Evolutionary conservation across 2,888 invertebrate genomes (phyloP), one percentile per base, ranked within the genome.

Genomic region (Malthinus seriepunctatus): DNA sequence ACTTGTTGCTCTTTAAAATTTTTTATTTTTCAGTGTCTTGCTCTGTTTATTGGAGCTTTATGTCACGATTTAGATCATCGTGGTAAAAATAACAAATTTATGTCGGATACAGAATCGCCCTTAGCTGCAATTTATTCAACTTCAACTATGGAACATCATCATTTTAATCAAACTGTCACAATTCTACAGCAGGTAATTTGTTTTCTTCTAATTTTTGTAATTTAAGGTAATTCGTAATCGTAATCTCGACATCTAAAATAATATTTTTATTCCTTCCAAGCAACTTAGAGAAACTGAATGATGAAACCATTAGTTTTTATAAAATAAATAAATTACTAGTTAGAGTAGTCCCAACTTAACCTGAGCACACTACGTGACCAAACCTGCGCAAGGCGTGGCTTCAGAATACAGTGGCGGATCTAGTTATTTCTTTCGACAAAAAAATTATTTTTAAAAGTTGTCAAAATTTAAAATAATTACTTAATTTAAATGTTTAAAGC

Each of bases 11-110:
- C n/a, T n/a, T n/a, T n/a, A n/a, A n/a, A n/a, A n/a, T n/a, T 10
- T 60, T 34, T 58, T 60, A 59, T 61, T 62, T 79, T 81, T 12
- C 76, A 91, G 91, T 82, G 87, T 62, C 77, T 93, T 53, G 88
- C 91, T 0, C 77, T 93, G 52, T 93, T 87, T 72, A 88, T 93
- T 60, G 90, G 90, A 0, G 87, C 90, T 42, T 80, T 94, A 4
- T 93, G 93, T 72, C 94, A 93, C 71, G 94, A 94, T 73, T 76
- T 93, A 69, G 93, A 94, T 72, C 93, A 94, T 73, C 82, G 93
- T 23, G 93, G 93, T 1, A 92, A 91, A 75, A 93, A 91, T 60
- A 93, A 93, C 73, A 88, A 90, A 72, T 93, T 91, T 76, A 91
- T 93, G 90, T 83, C 88, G 67, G 90, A 91, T 67, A 90, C 88